These are phyloP conservation scores for Echiichthys vipera DNA, from an alignment of 2,797 vertebrate genomes.

Conservation along the genomic window DNA sequence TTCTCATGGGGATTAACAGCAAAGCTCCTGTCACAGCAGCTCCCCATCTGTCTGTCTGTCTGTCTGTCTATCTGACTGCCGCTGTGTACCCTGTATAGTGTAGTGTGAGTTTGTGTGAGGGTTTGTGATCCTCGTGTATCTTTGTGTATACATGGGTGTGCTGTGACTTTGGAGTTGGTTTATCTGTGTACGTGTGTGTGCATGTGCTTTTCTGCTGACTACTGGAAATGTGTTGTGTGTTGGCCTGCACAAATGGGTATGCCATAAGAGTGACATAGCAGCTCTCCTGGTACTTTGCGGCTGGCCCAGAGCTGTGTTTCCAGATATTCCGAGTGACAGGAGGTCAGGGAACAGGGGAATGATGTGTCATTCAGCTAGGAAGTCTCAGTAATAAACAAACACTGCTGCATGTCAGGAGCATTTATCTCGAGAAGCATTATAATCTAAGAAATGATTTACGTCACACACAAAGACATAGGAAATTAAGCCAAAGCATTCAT, in stretches of 20 bases:
- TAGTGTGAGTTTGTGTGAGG: not conserved
- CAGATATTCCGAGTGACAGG: slow-evolving; percentile 55
- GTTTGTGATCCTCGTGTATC: slow-evolving; percentile 11
- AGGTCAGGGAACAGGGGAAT: slow-evolving; percentile 52
- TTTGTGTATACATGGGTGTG: slow-evolving; percentile 1
- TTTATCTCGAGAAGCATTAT: slow-evolving; percentile 20
- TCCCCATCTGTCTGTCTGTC: slow-evolving; percentile 38
- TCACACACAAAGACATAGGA: slow-evolving; percentile 7
- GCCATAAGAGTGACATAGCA: slow-evolving; percentile 23
- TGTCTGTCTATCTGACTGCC: slow-evolving; percentile 33
- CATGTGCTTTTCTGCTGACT: slow-evolving; percentile 40
- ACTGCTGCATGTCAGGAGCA: slow-evolving; percentile 28
- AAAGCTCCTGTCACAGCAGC: slow-evolving; percentile 64
- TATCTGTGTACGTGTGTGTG: not conserved
- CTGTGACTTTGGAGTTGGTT: slow-evolving; percentile 42
- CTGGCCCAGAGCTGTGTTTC: slow-evolving; percentile 43
- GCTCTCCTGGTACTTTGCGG: slow-evolving; percentile 36
- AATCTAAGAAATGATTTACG: slow-evolving; percentile 26
- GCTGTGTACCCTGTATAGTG: slow-evolving; percentile 19
- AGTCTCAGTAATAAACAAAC: slow-evolving; percentile 30
- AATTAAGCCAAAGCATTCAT: slow-evolving; percentile 28
- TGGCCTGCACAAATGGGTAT: not conserved
- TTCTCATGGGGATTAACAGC: slow-evolving; percentile 68
- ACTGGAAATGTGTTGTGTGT: slow-evolving; percentile 11
- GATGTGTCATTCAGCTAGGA: slow-evolving; percentile 42